Evolutionary conservation across 2,797 vertebrate genomes (phyloP).

Genomic region (Xyrichtys novacula): DNA sequence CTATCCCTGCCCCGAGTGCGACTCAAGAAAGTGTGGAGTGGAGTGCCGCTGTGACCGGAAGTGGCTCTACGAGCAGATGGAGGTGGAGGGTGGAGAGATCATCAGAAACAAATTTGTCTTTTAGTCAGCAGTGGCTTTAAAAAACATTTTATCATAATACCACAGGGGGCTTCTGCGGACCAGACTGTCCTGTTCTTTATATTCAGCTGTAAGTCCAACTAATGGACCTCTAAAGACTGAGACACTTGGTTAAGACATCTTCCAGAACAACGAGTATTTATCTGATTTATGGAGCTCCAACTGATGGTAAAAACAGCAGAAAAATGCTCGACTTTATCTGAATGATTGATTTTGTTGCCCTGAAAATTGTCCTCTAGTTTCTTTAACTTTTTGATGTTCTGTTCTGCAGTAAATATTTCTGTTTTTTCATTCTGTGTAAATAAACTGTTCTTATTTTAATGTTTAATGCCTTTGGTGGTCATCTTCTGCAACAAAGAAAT

Average conservation of each 20-base stretch:
- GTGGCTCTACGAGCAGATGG: conserved; percentile 98
- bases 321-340: too few relatives aligned
- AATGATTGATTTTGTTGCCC: not conserved
- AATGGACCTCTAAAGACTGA: conserved; percentile 13
- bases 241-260: not conserved
- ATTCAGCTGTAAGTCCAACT: not conserved
- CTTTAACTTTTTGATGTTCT: not conserved
- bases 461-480: too few relatives aligned
- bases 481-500: too few relatives aligned
- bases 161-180: too few relatives aligned
- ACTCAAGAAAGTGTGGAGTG: conserved; percentile 93
- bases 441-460: conserved; percentile 26
- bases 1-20: conserved; percentile 93
- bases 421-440: conserved; percentile 7
- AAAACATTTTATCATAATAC: not conserved
- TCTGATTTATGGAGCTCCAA: conserved; percentile 5
- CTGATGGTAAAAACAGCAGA: not conserved
- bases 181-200: not conserved
- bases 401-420: not conserved
- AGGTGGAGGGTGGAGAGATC: conserved; percentile 96
- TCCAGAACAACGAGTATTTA: not conserved
- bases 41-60: conserved; percentile 98
- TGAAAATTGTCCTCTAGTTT: not conserved
- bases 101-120: conserved; percentile 92
- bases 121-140: conserved; percentile 61